These are phyloP conservation scores for Stichopus horrens DNA, from an alignment of 53 echinoderm and acorn worm species.

Conservation along the genomic window DNA sequence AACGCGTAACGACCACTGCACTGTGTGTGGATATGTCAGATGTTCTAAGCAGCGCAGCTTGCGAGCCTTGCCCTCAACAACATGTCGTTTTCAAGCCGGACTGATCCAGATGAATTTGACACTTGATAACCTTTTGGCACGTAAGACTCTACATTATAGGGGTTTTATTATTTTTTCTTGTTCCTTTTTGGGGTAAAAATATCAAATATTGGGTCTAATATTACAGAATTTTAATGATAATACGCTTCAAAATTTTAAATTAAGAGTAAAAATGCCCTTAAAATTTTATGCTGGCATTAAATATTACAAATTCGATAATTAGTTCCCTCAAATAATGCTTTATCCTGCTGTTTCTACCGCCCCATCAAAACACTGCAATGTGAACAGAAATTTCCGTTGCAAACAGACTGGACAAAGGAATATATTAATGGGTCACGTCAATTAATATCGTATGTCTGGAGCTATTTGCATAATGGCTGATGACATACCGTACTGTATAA, in stretches of 20 bases:
- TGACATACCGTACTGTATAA: no score
- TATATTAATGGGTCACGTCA: neutral
- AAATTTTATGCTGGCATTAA: no score
- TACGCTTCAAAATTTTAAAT: neutral
- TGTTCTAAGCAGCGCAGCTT: neutral
- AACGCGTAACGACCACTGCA: neutral
- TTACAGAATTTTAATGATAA: neutral
- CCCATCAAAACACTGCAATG: constrained; percentile 28
- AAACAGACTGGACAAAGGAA: neutral
- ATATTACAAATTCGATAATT: neutral
- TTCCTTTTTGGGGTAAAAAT: neutral
- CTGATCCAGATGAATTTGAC: constrained; percentile 35
- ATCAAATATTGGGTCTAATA: neutral
- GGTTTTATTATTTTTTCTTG: neutral
- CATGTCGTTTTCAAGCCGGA: neutral
- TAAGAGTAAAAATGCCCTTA: neutral
- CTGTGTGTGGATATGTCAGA: neutral
- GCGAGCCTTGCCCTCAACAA: neutral
- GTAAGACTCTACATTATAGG: neutral
- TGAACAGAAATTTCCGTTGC: constrained; percentile 46
- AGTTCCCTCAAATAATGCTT: neutral
- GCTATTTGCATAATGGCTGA: no score
- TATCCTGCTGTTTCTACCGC: neutral
- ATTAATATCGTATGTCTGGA: no score
- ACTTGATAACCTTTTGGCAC: neutral